Evolutionary conservation across 1,140 invertebrate genomes (phyloP), one percentile per base, ranked within the genome.

Genomic region (Drosophila sechellia): DNA sequence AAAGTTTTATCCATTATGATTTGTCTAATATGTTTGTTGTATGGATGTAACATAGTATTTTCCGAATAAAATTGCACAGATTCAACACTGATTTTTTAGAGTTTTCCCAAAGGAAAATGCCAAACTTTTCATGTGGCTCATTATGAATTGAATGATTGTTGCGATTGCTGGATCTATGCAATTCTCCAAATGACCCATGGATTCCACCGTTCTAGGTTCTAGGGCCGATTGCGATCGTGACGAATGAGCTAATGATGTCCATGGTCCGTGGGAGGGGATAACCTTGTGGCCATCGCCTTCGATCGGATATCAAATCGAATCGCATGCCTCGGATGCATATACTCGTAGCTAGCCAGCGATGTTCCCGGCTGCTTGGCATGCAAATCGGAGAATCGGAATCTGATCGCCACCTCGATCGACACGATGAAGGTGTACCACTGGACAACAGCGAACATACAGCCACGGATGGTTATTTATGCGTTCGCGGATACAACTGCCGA

Each of bases 371-470:
- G 64, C n/a, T 35, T 40, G 70, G 52, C 72, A 75, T 75, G 59
- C 72, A 75, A 75, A 75, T 65, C 59, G 37, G 17, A 17, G 72
- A 73, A 73, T 56, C 60, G 61, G 72, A 73, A 73, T 56, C 60
- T 73, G 65, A 73, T 60, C 60, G 40, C 56, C 63, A 34, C 34
- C 52, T 53, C 54, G 31, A 50, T 22, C 65, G 68, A 60, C 66
- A 72, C 69, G 69, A 72, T 69, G 52, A 27, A 34, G 35, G 52
- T 48, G 63, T 63, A 13, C 37, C 35, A 37, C 27, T 8, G 27
- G 31, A 10, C 31, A 39, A 39, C 37, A 39, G 34, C 35, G 22
- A 34, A 57, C 48, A 31, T 15, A 50, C 50, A 34, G 20, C 45
- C 45, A 15, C 17, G 42, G 31, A 55, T 12, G 31, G 39, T 71